These are phyloP conservation scores for Halichoerus grypus DNA, from an alignment of 2,113 vertebrate genomes.

Conservation along the genomic window DNA sequence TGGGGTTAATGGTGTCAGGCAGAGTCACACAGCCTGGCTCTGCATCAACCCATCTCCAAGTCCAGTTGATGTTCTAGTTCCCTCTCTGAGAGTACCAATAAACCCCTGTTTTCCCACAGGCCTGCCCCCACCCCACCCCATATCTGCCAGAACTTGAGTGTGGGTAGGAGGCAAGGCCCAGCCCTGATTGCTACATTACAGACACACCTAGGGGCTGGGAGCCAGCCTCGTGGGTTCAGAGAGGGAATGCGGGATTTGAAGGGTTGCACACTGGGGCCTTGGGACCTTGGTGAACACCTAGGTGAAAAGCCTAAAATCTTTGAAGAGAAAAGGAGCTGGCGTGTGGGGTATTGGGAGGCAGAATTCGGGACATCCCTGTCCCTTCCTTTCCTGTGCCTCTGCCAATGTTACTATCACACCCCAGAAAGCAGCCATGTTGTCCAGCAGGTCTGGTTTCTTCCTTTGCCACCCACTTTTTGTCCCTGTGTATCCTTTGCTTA, in stretches of 20 bases:
- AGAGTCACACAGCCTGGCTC: neutral
- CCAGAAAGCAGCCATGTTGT: neutral
- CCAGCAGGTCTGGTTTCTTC: neutral
- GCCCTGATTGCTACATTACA: slow-evolving; percentile 66
- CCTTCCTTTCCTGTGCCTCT: neutral
- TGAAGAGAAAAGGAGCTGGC: neutral
- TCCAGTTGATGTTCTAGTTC: neutral
- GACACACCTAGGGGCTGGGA: neutral
- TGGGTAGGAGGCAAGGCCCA: slow-evolving; percentile 57
- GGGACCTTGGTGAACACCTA: neutral
- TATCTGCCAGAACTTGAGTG: slow-evolving; percentile 74
- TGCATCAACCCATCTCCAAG: neutral
- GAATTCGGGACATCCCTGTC: neutral
- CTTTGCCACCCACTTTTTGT: neutral
- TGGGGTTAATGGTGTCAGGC: neutral
- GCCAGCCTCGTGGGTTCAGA: neutral
- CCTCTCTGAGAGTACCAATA: neutral
- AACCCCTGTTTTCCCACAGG: slow-evolving; percentile 36
- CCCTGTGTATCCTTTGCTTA: neutral
- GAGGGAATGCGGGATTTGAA: neutral
- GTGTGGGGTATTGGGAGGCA: no score
- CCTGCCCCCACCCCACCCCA: slow-evolving; percentile 30
- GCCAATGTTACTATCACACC: neutral
- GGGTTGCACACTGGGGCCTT: neutral
- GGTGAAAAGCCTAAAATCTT: neutral